A percentile compares a stretch with the other conserved stretches of the same genome.
Conservation (phyloP, 2,888 invertebrate genomes). For the Athripsodes cinereus region DNA sequence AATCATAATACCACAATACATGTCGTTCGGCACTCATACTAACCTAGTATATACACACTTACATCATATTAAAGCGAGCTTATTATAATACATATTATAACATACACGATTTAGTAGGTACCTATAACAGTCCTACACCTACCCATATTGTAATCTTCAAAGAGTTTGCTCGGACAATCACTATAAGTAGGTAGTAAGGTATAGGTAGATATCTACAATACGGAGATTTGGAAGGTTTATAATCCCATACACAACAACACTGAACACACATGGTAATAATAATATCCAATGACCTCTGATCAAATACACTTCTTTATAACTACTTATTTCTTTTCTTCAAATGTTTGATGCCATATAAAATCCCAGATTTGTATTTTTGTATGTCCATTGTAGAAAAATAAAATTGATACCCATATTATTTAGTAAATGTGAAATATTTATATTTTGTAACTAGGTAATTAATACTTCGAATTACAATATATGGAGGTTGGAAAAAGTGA, state of each 20-base stretch:
- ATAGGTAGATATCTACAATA: not conserved
- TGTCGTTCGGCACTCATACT: not conserved
- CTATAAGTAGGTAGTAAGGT: not conserved
- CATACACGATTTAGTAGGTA: too few species aligned
- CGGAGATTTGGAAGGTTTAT: not conserved
- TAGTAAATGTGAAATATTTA: too few species aligned
- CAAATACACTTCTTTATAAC: not conserved
- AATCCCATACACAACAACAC: not conserved
- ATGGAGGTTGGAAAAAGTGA: too few species aligned
- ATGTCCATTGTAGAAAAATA: too few species aligned
- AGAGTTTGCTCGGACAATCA: constrained; percentile 15
- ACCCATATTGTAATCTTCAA: constrained; percentile 19
- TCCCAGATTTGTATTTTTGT: not conserved
- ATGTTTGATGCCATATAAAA: not conserved
- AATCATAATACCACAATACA: constrained; percentile 16
- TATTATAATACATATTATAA: constrained; percentile 12
- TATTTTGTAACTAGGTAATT: too few species aligned
- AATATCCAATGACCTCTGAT: too few species aligned
- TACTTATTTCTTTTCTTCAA: not conserved
- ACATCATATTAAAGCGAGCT: too few species aligned
- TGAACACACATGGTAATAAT: too few species aligned
- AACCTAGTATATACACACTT: not conserved
- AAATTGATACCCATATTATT: too few species aligned
- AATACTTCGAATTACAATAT: too few species aligned
- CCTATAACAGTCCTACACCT: too few species aligned